Evolutionary conservation across 1,140 invertebrate species (phyloP), one percentile per base, ranked within the genome.

Genomic region (Drosophila pseudoobscura): DNA sequence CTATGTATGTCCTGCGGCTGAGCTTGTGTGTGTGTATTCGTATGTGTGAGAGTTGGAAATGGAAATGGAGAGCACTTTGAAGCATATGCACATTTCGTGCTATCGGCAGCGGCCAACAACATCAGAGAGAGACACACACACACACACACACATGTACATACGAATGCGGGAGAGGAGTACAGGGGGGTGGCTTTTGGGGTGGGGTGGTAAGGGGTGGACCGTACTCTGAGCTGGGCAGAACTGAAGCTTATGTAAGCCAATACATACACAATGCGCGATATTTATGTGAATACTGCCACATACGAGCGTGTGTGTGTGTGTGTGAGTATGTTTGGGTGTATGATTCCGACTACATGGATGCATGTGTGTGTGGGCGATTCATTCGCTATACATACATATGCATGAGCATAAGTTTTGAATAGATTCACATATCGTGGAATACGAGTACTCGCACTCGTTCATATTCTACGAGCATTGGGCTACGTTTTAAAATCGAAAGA

Each of bases 81-180:
- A 85, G 62, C 80, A 85, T 85, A 85, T 85, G 80, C 80, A 85
- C 80, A 85, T 85, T 85, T 85, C 80, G 80, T 85, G 78, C 80
- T 87, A 85, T 85, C 80, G 75, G 76, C 76, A 60, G 53, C 69
- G 73, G 55, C 68, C 73, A 79, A 66, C 61, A 78, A 54, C 60
- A 61, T 43, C 51, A 47, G 50, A 57, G 72, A 85, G 59, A 83
- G 45, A 71, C 47, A 65, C 29, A 52, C 45, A 51, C 41, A 13
- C 47, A 29, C 45, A 22, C 8, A 39, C 35, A 39, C 35, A 39
- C 35, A 39, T 39, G 35, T 39, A 39, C 35, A 13, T 39, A 39
- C 35, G 35, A 39, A n/a, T 17, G 6, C 6, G 43, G 20, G 43
- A 47, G 55, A 24, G 24, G 22, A 17, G 29, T 13, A 39, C 52